These are phyloP conservation scores for Zapornia atra DNA, from an alignment of 2,113 vertebrate genomes.

Conservation along the genomic window DNA sequence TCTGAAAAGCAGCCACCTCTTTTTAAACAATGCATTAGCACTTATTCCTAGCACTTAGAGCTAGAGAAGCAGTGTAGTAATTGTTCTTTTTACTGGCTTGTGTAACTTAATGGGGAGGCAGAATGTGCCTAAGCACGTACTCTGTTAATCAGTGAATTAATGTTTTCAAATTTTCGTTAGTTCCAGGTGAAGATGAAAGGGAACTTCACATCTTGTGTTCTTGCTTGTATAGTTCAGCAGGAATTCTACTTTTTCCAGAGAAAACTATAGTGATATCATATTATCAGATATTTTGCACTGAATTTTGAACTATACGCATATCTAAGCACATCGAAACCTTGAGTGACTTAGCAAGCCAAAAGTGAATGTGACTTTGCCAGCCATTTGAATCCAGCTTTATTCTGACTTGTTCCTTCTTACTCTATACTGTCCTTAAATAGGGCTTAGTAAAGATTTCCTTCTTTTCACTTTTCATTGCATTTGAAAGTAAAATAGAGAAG, in stretches of 20 bases:
- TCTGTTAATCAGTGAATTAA: background rate
- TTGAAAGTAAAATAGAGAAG: background rate
- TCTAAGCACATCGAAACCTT: background rate
- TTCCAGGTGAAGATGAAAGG: background rate
- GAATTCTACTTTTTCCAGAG: background rate
- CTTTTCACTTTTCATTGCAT: background rate
- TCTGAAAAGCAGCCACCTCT: background rate
- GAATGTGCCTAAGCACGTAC: background rate
- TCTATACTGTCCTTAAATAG: background rate
- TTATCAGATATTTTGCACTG: background rate
- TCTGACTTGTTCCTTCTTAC: background rate
- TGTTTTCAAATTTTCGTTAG: background rate
- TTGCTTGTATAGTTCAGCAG: background rate
- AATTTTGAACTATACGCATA: background rate
- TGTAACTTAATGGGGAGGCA: background rate
- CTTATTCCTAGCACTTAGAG: background rate
- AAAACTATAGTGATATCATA: background rate
- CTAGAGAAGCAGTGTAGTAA: background rate
- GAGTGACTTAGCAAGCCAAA: background rate
- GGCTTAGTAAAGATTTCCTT: background rate
- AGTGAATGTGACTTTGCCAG: background rate
- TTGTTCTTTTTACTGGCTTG: background rate
- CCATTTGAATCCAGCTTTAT: background rate
- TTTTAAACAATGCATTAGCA: background rate
- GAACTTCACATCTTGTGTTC: background rate